Base-by-base conservation (phyloP, 2,797 vertebrate species). In the Coendou prehensilis region DNA sequence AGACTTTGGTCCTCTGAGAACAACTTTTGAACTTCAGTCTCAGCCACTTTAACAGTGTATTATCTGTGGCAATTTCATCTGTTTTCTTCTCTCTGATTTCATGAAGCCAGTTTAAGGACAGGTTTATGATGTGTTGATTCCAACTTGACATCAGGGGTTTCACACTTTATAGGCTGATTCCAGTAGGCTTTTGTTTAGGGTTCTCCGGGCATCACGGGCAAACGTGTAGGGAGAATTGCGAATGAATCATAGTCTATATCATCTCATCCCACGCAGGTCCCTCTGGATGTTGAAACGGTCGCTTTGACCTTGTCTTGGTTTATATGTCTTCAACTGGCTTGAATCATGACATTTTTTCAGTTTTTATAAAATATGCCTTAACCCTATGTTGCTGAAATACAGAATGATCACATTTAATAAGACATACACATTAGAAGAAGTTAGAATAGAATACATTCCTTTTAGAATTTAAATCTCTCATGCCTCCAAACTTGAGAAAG, bases 1-100 rank as follows among this genome's bases (percentile, higher is more conserved):
- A 67, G 59, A 50, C 13, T 97, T 97, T 26, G 8, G 50, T 97
- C 97, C 97, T 98, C 97, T 54, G 89, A 97, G 97, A 97, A 97
- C 93, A 97, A 73, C 61, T 86, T 98, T 93, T 95, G 73, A 98
- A 96, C 91, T 97, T 98, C 6, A 82, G 45, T 41, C 54, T 97
- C 69, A 83, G 95, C 63, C 13, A 41, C 37, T 96, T 97, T 73
- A 57, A n/a, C 89, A 95, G 84, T 95, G 26, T 75, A 11, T 87
- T 89, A 20, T 96, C 73, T 52, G 45, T 92, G 89, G 0, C 90
- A 73, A 89, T 97, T 96, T 97, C 89, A 97, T 93, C 78, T 33
- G 67, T 94, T 88, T 87, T 94, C 75, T 95, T 82, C 91, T 20
- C 80, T 95, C 91, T 87, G 83, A 50, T 95, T 96, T 97, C 50